Evolutionary conservation across 2,888 invertebrate species (phyloP), one percentile per base, ranked within the genome.

Genomic region (Drosophila pegasa): DNA sequence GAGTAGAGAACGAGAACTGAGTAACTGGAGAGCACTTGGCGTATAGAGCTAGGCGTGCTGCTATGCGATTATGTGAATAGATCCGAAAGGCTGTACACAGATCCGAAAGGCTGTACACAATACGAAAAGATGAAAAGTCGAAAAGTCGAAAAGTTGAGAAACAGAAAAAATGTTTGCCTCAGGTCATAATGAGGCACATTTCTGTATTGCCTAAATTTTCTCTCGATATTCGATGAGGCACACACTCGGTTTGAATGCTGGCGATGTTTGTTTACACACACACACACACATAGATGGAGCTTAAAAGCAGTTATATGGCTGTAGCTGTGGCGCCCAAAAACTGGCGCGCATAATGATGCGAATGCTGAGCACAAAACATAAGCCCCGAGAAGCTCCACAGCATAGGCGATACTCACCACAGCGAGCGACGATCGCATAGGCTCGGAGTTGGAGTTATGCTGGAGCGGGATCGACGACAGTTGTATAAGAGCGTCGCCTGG

Each of bases 261-360:
- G 37, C 57, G 52, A 54, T 58, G 43, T 58, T 59, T 64, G 50
- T 72, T 68, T 71, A 54, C 48, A 60, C 61, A 67, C 20, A 38
- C 14, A 38, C 43, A 57, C 18, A 29, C 35, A 41, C 18, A 14
- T 10, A 48, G 4, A 27, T 45, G 10, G 25, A 27, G 43, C 2
- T 7, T 16, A 41, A 38, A 41, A 43, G 41, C 73, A 60, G 54
- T 60, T 75, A 29, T 74, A 51, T 59, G 58, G 63, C 27, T 79
- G n/a, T 48, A 50, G 62, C 63, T 73, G 73, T 73, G 73, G 77
- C 79, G 77, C 82, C 80, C 79, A 79, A 85, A 79, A 78, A 72
- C 71, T 78, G 73, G 79, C 75, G 75, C 70, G 74, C 78, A 75
- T 73, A 78, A 80, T 83, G 80, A 75, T 65, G 78, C 76, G 80